These are phyloP conservation scores for Tupaia chinensis DNA, from an alignment of 2,113 vertebrate genomes.

Conservation along the genomic window DNA sequence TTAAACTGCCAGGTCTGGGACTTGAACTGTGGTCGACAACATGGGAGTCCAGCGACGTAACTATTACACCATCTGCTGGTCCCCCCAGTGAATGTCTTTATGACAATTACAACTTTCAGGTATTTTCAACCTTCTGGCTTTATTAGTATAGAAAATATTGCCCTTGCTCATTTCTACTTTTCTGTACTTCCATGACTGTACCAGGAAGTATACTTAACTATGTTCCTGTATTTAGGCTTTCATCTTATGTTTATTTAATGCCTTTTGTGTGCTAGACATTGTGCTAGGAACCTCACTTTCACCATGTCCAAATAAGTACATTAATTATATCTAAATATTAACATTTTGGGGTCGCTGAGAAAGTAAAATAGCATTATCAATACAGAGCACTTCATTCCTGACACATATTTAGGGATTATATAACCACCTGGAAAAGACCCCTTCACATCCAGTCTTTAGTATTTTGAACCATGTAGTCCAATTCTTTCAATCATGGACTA, in stretches of 20 bases:
- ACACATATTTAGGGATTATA: neutral
- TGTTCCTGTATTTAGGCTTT: neutral
- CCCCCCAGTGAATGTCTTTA: neutral
- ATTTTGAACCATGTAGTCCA: neutral
- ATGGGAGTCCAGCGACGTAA: too few species aligned
- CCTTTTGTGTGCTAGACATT: neutral
- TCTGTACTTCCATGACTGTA: neutral
- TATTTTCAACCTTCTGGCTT: neutral
- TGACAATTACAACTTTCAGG: neutral
- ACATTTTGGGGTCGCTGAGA: neutral
- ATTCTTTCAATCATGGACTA: neutral
- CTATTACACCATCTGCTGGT: too few species aligned
- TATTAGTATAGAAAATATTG: neutral
- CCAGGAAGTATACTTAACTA: neutral
- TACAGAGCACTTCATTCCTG: slow-evolving; percentile 1
- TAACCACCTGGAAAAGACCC: neutral
- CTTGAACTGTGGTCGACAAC: too few species aligned
- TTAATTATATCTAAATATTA: neutral
- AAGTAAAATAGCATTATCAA: neutral
- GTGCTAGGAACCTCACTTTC: neutral
- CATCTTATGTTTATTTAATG: neutral
- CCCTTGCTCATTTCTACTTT: neutral
- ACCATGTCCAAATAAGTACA: neutral
- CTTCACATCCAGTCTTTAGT: neutral
- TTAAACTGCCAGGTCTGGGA: too few species aligned